These are phyloP conservation scores for Poecilia wingei DNA, from an alignment of 2,797 vertebrate species.

Conservation along the genomic window DNA sequence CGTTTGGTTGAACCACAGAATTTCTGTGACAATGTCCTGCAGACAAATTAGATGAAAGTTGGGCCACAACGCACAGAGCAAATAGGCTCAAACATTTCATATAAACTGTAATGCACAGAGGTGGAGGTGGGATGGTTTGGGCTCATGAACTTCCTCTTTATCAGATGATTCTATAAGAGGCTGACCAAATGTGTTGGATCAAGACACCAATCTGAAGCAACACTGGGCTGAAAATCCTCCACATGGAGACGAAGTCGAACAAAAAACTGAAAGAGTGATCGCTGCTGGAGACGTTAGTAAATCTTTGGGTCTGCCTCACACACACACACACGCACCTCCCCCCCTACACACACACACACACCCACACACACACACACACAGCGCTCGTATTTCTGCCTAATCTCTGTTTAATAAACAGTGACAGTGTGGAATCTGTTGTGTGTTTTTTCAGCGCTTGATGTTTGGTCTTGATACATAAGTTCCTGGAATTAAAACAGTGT, in stretches of 20 bases:
- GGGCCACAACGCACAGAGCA: background rate
- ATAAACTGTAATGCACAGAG: background rate
- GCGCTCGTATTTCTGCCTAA: background rate
- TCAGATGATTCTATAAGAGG: background rate
- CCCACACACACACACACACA: background rate
- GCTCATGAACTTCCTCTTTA: background rate
- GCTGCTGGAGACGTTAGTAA: background rate
- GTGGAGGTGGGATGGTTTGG: background rate
- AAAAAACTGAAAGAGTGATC: background rate
- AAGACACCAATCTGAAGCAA: background rate
- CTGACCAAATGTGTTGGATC: background rate
- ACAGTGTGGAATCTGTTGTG: slow-evolving; percentile 1
- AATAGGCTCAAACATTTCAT: background rate
- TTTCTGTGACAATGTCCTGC: background rate
- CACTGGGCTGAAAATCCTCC: background rate
- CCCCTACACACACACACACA: background rate
- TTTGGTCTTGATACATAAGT: background rate
- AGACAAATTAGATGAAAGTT: background rate
- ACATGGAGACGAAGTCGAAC: background rate
- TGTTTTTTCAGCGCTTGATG: background rate
- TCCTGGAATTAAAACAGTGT: slow-evolving; percentile 1
- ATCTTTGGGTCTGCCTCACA: background rate
- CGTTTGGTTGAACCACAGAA: background rate
- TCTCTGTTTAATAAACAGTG: background rate
- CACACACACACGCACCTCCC: background rate